phyloP scores from a whole-genome alignment of 1,140 invertebrate species.

The Helicorthomorpha holstii region DNA sequence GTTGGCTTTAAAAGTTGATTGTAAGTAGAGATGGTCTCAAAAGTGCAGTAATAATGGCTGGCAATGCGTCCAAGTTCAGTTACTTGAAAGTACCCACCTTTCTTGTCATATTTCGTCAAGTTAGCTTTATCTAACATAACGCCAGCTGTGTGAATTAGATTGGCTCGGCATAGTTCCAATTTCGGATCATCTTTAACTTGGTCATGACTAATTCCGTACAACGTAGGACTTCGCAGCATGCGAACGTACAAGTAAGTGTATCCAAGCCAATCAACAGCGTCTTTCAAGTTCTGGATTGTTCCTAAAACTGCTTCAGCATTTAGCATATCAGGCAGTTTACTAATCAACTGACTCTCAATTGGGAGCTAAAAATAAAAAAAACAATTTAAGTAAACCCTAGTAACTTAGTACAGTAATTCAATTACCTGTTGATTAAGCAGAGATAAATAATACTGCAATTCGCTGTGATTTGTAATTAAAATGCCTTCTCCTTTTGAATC shows the following conservation, averaged over 20 bases:
- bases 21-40: slow-evolving; percentile 92
- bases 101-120: slow-evolving; percentile 88
- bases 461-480: slow-evolving; percentile 95
- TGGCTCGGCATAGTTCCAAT: slow-evolving; percentile 75
- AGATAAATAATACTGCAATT: slow-evolving; percentile 95
- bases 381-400: not conserved
- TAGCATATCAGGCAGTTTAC: slow-evolving; percentile 76
- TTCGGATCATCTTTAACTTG: slow-evolving; percentile 59
- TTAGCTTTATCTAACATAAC: slow-evolving; percentile 77
- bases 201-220: slow-evolving; percentile 80
- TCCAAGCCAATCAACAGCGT: slow-evolving; percentile 88
- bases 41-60: slow-evolving; percentile 94
- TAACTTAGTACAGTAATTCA: not conserved
- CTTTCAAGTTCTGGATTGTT: slow-evolving; percentile 83
- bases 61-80: slow-evolving; percentile 93
- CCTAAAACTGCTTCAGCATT: slow-evolving; percentile 97
- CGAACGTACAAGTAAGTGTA: slow-evolving; percentile 95
- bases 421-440: slow-evolving; percentile 89
- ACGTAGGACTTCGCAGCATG: slow-evolving; percentile 62
- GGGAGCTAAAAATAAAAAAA: slow-evolving; percentile 23
- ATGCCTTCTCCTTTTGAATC: slow-evolving; percentile 98
- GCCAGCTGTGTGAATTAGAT: slow-evolving; percentile 93
- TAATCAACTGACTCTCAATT: slow-evolving; percentile 40
- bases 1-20: slow-evolving; percentile 94
- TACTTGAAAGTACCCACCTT: slow-evolving; percentile 78